Evolutionary conservation across 2,113 vertebrate species (phyloP), one percentile per base, ranked within the genome.

Genomic region (Lipotes vexillifer): DNA sequence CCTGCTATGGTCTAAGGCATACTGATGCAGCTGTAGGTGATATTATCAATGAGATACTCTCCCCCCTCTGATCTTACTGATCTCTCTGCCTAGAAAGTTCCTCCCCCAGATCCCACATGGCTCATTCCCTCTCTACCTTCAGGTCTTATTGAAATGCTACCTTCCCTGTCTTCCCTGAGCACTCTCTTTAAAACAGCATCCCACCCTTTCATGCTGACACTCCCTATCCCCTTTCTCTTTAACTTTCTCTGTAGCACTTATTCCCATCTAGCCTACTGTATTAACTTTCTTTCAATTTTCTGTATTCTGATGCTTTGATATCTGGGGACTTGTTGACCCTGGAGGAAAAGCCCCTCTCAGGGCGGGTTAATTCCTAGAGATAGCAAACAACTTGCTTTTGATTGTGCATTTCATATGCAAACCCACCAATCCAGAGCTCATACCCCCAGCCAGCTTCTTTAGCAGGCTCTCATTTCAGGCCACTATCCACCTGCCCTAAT

Each of bases 221-320:
- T 57, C 33, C 4, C 27, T 23, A 7, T 23, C 44, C 68, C 20
- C 23, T 38, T 23, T 7, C 68, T 20, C 41, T 71, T 68, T 15
- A 31, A 41, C 18, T 65, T 72, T 38, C 31, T 46, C 65, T 66
- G 10, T 17, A 72, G 44, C 21, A 57, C 23, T 57, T 33, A 92
- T 1, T 17, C 13, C 2, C 69, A 5, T 11, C 36, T 66, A 66
- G 75, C 27, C 61, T 75, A 25, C 25, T 83, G 11, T 88, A 59
- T 69, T 44, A 92, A 27, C 25, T 31, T 29, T 71, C 71, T 89
- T 59, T 59, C 72, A 61, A 69, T 82, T 75, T 96, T 72, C 66
- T n/a, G 6, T 74, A 31, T 88, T 94, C 90, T 84, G n/a, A 81
- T 29, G 33, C 25, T 69, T 81, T 41, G 44, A 29, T 84, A 61